These are phyloP conservation scores for Poecilia gillii DNA, from an alignment of 2,797 vertebrate species.

Conservation along the genomic window DNA sequence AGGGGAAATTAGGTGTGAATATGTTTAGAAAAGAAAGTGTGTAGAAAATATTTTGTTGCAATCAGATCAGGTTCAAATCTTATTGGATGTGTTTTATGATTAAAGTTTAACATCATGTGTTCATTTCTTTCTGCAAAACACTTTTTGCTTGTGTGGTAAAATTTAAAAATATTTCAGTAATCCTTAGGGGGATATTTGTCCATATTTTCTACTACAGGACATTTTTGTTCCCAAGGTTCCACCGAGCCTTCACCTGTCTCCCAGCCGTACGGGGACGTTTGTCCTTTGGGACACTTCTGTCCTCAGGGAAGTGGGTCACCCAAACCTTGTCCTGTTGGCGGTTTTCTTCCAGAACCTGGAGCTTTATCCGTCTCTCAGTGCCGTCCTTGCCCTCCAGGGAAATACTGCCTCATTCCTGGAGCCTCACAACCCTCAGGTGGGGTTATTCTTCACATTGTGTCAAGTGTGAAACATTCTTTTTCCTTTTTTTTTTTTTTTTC, in stretches of 20 bases:
- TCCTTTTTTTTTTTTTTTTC: background rate
- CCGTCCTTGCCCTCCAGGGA: conserved; percentile 84
- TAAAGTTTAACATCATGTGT: background rate
- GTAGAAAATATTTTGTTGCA: background rate
- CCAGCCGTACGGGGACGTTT: conserved; percentile 85
- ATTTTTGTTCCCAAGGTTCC: conserved; percentile 79
- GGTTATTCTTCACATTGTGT: conserved; percentile 5
- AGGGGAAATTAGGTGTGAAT: background rate
- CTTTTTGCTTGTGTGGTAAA: background rate
- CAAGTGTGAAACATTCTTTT: background rate
- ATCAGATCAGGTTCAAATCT: background rate
- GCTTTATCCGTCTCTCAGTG: conserved; percentile 81
- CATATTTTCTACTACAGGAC: conserved; percentile 65
- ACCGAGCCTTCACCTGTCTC: conserved; percentile 75
- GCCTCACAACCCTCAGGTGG: conserved; percentile 78
- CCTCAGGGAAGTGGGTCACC: conserved; percentile 83
- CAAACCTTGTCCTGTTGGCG: conserved; percentile 86
- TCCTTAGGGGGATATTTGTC: conserved; percentile 35
- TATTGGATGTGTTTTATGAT: background rate
- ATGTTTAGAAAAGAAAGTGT: background rate
- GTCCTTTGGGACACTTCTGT: conserved; percentile 89
- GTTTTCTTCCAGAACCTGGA: conserved; percentile 80
- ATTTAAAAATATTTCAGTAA: conserved; percentile 6
- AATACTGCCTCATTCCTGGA: conserved; percentile 81
- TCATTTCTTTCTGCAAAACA: background rate